phyloP scores from a whole-genome alignment of 2,888 invertebrate genomes.

The Aelia acuminata region DNA sequence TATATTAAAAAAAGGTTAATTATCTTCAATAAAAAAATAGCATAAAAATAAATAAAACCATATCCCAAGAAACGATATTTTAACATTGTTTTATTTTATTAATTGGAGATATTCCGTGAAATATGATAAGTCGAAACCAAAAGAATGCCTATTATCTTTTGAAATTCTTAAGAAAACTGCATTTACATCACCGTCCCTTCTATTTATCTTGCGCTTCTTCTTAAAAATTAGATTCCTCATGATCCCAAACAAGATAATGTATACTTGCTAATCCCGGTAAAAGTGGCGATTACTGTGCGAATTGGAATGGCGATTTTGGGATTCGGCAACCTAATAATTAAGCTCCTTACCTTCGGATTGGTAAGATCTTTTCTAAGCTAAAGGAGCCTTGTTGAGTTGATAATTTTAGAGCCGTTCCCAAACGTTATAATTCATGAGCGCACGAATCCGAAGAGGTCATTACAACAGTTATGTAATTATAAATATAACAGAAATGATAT shows the following conservation, averaged over 20 bases:
- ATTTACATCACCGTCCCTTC: no score
- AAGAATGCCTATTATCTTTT: no score
- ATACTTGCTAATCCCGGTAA: background rate
- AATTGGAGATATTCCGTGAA: no score
- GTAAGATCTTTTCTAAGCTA: constrained; percentile 31
- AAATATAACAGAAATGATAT: constrained; percentile 63
- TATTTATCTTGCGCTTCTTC: no score
- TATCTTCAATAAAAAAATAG: no score
- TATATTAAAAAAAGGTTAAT: no score
- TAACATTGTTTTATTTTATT: no score
- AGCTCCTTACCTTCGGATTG: background rate
- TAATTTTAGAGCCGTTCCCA: constrained; percentile 53
- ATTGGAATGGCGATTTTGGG: background rate
- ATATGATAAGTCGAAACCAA: no score
- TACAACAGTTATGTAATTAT: constrained; percentile 62
- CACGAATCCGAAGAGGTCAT: constrained; percentile 53
- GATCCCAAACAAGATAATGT: background rate
- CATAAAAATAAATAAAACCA: no score
- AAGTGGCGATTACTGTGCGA: background rate
- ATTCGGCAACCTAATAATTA: background rate
- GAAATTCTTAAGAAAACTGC: no score
- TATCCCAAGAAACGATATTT: no score
- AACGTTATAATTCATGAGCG: constrained; percentile 58
- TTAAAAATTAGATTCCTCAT: background rate
- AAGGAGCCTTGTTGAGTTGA: constrained; percentile 22